Evolutionary conservation across 2,888 invertebrate species (phyloP).

Genomic region (Trichogramma evanescens): DNA sequence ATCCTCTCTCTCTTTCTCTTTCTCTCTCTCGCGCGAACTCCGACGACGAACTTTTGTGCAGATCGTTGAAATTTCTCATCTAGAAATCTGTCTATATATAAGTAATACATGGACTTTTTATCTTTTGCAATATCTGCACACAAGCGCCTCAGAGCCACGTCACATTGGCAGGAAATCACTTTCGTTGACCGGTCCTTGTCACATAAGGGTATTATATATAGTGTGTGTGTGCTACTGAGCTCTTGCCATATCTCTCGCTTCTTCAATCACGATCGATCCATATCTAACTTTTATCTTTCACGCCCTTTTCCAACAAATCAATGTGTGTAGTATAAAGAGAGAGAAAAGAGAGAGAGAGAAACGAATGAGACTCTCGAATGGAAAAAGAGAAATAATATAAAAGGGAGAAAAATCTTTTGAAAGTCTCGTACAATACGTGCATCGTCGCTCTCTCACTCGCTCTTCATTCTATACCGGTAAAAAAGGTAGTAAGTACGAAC

Average conservation of each 20-base stretch:
- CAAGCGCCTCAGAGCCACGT: no score
- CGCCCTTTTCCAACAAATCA: constrained; percentile 27
- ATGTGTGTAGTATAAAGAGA: neutral
- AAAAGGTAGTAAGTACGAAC: neutral
- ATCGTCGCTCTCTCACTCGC: no score
- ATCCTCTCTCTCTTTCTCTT: no score
- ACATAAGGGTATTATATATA: constrained; percentile 1
- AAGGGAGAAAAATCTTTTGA: constrained; percentile 10
- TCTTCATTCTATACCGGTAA: no score
- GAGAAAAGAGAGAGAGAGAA: neutral
- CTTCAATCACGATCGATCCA: no score
- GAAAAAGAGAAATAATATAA: neutral
- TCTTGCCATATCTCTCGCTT: constrained; percentile 7
- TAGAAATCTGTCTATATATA: no score
- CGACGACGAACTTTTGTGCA: no score
- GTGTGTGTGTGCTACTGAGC: constrained; percentile 2
- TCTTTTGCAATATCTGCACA: no score
- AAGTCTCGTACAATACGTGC: neutral
- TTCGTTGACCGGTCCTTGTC: neutral
- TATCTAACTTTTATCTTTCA: no score
- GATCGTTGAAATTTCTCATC: no score
- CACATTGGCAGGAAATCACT: constrained; percentile 17
- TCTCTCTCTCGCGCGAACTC: no score
- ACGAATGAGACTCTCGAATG: neutral
- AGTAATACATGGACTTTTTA: no score